Conservation (phyloP, 1,140 invertebrate genomes). For the Brachionus asplanchnoidis region DNA sequence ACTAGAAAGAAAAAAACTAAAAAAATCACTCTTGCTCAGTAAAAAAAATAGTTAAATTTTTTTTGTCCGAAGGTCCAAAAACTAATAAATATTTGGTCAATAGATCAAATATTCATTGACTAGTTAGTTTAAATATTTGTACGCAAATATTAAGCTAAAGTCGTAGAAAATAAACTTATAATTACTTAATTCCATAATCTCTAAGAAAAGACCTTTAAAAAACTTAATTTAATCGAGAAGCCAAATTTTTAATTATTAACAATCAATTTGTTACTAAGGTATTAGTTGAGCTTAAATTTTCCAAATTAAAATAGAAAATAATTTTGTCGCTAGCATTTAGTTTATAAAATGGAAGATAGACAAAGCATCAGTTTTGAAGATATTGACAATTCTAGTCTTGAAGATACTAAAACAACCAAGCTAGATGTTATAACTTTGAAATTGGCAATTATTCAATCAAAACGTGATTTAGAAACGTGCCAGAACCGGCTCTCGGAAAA, state of each 20-base stretch:
- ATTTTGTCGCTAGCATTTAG: too few relatives aligned
- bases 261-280: neutral
- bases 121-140: too few relatives aligned
- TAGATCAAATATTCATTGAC: too few relatives aligned
- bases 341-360: neutral
- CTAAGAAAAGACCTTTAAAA: too few relatives aligned
- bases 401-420: neutral
- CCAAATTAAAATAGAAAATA: neutral
- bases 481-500: neutral
- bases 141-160: too few relatives aligned
- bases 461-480: neutral
- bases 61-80: too few relatives aligned
- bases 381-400: neutral
- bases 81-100: too few relatives aligned
- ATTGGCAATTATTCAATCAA: neutral
- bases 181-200: too few relatives aligned
- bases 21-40: too few relatives aligned
- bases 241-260: neutral
- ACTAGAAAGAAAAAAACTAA: too few relatives aligned
- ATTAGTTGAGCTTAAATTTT: neutral
- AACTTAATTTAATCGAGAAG: neutral
- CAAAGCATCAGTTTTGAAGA: neutral
- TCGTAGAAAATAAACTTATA: too few relatives aligned
- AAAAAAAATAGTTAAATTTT: too few relatives aligned
- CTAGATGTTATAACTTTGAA: neutral